Percentiles rank a stretch among this genome's conserved stretches.
Evolutionary conservation across 2,113 vertebrate genomes (phyloP).

Genomic region (Eira barbara): DNA sequence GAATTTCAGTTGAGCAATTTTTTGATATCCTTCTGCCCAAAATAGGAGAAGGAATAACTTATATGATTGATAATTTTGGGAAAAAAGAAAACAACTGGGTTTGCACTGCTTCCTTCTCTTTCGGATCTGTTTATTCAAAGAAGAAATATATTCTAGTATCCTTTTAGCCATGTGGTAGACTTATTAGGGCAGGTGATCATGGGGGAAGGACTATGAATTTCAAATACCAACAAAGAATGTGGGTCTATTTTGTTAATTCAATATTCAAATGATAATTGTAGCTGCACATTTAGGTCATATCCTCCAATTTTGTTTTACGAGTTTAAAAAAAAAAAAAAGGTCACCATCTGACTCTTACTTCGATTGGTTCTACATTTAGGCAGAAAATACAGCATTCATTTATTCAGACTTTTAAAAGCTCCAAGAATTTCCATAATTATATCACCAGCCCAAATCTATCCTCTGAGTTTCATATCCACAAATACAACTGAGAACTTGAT

Average conservation of each 20-base stretch:
- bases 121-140: neutral
- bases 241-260: neutral
- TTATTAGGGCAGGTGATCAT: neutral
- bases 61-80: neutral
- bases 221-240: neutral
- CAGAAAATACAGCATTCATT: neutral
- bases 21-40: neutral
- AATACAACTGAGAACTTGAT: neutral
- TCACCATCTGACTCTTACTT: neutral
- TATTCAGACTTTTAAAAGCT: neutral
- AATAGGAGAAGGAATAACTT: neutral
- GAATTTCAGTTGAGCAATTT: neutral
- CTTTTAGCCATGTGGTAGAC: neutral
- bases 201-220: neutral
- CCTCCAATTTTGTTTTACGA: neutral
- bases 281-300: neutral
- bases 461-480: neutral
- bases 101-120: neutral
- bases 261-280: neutral
- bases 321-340: neutral
- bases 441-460: neutral
- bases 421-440: neutral
- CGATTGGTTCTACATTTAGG: neutral
- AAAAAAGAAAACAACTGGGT: neutral
- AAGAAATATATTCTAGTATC: neutral